A percentile compares a stretch with the other conserved stretches of the same genome.
Evolutionary conservation across 2,797 vertebrate genomes (phyloP).

Genomic region (Cephalopachus bancanus): DNA sequence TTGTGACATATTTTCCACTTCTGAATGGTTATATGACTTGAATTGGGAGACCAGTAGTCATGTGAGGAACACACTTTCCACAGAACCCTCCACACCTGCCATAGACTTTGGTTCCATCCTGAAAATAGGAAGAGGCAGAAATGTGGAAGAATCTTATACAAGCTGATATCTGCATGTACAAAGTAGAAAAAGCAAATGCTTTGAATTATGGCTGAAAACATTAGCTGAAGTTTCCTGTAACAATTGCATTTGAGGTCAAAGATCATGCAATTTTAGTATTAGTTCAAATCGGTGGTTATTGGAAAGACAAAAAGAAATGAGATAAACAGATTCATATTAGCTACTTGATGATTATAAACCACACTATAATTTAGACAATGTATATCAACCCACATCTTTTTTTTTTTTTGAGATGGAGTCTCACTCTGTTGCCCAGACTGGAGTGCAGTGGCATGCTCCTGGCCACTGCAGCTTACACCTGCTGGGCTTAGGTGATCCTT

Average conservation of each 20-base stretch:
- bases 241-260: background rate
- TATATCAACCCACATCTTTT: constrained; percentile 4
- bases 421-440: too few relatives aligned
- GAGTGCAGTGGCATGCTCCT: too few relatives aligned
- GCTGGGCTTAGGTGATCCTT: too few relatives aligned
- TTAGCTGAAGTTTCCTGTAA: background rate
- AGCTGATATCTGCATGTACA: background rate
- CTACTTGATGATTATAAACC: background rate
- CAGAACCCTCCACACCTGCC: constrained; percentile 98
- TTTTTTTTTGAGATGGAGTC: background rate
- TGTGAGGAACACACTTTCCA: constrained; percentile 96
- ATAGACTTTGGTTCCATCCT: constrained; percentile 97
- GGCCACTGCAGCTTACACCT: too few relatives aligned
- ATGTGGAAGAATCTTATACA: constrained; percentile 51
- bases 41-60: constrained; percentile 93
- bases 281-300: background rate
- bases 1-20: constrained; percentile 49
- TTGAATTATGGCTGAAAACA: background rate
- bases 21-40: constrained; percentile 90
- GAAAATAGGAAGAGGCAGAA: constrained; percentile 75
- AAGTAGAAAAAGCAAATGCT: background rate
- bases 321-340: background rate
- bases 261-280: background rate
- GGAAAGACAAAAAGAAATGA: background rate
- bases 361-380: background rate